Percentiles rank a stretch among this genome's conserved stretches.
Conservation (phyloP, 64 coral and sea anemone species). For the Dendronephthya gigantea region DNA sequence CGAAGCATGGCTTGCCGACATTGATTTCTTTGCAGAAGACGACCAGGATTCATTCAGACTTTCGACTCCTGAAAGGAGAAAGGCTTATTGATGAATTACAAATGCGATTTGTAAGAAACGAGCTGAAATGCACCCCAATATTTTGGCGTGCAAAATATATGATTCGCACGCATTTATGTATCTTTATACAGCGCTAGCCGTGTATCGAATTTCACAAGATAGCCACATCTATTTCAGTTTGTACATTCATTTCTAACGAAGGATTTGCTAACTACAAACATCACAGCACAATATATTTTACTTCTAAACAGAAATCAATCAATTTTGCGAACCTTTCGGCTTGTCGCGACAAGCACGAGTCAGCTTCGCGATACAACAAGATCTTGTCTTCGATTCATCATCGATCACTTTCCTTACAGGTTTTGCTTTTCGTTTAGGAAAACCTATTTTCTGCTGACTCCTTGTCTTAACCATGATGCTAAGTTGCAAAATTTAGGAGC, state of each 20-base stretch:
- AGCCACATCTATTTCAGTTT: background rate
- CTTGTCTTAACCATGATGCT: background rate
- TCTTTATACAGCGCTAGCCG: background rate
- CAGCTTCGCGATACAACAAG: background rate
- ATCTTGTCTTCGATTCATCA: background rate
- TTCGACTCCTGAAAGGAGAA: background rate
- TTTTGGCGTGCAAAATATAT: too few species aligned
- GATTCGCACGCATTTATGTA: background rate
- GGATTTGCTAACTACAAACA: background rate
- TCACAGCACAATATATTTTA: background rate
- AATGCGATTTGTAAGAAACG: too few species aligned
- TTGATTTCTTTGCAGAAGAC: background rate
- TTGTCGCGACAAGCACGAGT: background rate
- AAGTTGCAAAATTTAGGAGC: background rate
- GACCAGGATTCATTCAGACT: background rate
- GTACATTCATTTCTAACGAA: background rate
- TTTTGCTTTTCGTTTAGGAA: background rate
- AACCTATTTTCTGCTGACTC: background rate
- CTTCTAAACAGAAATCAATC: too few species aligned
- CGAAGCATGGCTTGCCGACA: background rate
- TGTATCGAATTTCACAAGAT: background rate
- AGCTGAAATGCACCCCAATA: too few species aligned
- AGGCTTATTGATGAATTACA: background rate
- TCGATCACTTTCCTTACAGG: background rate
- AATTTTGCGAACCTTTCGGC: background rate